Conservation (phyloP, 2,113 vertebrate genomes). For the Antennarius striatus region DNA sequence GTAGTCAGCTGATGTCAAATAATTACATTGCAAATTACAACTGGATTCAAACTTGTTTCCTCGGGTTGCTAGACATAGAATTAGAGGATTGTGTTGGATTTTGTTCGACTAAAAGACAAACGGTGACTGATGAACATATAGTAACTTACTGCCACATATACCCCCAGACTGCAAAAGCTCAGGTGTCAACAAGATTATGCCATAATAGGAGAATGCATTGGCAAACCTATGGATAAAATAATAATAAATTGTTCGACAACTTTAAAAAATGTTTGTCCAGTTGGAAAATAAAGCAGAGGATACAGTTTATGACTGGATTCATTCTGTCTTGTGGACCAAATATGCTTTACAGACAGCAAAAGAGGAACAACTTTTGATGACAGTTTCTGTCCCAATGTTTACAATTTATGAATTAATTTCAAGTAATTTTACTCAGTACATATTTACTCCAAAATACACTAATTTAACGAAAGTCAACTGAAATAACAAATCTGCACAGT, state of each 20-base stretch:
- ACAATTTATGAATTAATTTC: too few relatives aligned
- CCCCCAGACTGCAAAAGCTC: conserved; percentile 90
- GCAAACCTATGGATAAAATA: conserved; percentile 84
- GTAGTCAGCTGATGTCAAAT: conserved; percentile 89
- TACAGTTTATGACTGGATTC: too few relatives aligned
- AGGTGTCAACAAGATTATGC: conserved; percentile 90
- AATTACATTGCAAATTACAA: conserved; percentile 89
- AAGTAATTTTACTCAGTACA: too few relatives aligned
- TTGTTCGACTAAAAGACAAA: background rate
- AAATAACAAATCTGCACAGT: too few relatives aligned
- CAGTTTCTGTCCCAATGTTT: too few relatives aligned
- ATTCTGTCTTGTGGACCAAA: too few relatives aligned
- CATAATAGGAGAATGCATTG: conserved; percentile 91
- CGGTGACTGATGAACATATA: background rate
- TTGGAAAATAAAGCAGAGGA: conserved; percentile 5
- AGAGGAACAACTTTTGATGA: too few relatives aligned
- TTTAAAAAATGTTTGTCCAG: too few relatives aligned
- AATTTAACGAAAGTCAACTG: too few relatives aligned
- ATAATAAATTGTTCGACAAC: background rate
- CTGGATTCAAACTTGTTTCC: conserved; percentile 81
- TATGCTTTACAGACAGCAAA: too few relatives aligned
- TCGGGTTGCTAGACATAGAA: conserved; percentile 73
- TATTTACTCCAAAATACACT: too few relatives aligned
- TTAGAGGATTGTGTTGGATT: background rate
- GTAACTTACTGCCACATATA: conserved; percentile 84